Evolutionary conservation across 37 sponge, comb jelly and placozoan species (phyloP).

Genomic region (Agelas oroides): DNA sequence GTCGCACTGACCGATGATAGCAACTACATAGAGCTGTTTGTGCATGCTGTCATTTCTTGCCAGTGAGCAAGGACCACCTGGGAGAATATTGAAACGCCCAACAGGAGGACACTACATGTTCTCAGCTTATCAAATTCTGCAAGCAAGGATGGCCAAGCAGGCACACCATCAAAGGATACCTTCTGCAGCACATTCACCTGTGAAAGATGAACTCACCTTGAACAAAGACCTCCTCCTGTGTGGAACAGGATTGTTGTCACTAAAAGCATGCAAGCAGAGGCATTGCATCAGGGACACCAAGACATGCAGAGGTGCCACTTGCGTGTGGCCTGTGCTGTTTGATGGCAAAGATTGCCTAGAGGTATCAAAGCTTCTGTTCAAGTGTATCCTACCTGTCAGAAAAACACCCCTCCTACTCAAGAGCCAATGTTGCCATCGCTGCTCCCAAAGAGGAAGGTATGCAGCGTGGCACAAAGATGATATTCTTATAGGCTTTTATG

Average conservation of each 20-base stretch:
- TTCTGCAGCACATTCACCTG: constrained; percentile 10
- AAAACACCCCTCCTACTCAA: background rate
- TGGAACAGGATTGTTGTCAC: constrained; percentile 20
- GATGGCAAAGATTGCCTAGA: constrained; percentile 31
- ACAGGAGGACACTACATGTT: background rate
- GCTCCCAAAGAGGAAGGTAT: too few relatives aligned
- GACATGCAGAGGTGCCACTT: constrained; percentile 17
- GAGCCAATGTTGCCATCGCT: too few relatives aligned
- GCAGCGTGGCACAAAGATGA: too few relatives aligned
- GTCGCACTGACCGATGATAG: background rate
- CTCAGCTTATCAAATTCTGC: constrained; percentile 10
- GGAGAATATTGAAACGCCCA: constrained; percentile 11
- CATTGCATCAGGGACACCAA: constrained; percentile 25
- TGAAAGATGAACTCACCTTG: constrained; percentile 26
- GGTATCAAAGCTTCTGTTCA: constrained; percentile 8
- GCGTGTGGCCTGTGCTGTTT: constrained; percentile 8
- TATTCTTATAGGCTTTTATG: too few relatives aligned
- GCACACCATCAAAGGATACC: background rate
- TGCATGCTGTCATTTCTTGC: background rate
- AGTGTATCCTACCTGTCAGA: constrained; percentile 3
- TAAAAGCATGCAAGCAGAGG: constrained; percentile 8
- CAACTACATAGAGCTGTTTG: constrained; percentile 8
- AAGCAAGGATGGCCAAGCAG: constrained; percentile 16
- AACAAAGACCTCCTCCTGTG: constrained; percentile 23
- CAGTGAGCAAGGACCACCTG: background rate